These are phyloP conservation scores for Illadopsis cleaveri DNA, from an alignment of 2,113 vertebrate species.

Conservation along the genomic window DNA sequence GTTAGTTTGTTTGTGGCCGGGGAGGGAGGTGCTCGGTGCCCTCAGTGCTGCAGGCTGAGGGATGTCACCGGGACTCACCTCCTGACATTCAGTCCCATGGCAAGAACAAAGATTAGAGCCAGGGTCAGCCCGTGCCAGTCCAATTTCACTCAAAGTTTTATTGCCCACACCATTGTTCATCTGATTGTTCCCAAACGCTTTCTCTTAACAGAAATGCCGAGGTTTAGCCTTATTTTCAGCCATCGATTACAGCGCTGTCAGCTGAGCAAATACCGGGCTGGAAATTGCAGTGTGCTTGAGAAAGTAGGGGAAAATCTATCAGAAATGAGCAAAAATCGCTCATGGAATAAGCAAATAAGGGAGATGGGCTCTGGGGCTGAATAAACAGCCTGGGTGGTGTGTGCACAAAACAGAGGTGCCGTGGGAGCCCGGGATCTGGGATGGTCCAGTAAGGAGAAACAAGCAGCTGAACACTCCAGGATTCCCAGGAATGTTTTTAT, in stretches of 20 bases:
- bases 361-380: neutral
- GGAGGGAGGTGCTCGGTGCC: neutral
- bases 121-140: neutral
- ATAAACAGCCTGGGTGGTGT: neutral
- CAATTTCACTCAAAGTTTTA: neutral
- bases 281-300: neutral
- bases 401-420: neutral
- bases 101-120: neutral
- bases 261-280: neutral
- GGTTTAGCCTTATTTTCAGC: neutral
- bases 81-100: neutral
- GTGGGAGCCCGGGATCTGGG: accelerated
- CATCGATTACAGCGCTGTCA: neutral
- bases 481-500: neutral
- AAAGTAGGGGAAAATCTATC: neutral
- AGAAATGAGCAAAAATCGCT: neutral
- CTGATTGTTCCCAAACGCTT: neutral
- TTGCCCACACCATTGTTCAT: conserved; percentile 2
- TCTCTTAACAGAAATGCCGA: neutral
- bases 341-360: neutral
- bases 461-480: neutral
- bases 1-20: conserved; percentile 41
- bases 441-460: accelerated
- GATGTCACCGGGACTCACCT: neutral
- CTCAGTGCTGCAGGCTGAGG: neutral